Conservation (phyloP, 2,113 vertebrate species). For the Sphyrna mokarran region DNA sequence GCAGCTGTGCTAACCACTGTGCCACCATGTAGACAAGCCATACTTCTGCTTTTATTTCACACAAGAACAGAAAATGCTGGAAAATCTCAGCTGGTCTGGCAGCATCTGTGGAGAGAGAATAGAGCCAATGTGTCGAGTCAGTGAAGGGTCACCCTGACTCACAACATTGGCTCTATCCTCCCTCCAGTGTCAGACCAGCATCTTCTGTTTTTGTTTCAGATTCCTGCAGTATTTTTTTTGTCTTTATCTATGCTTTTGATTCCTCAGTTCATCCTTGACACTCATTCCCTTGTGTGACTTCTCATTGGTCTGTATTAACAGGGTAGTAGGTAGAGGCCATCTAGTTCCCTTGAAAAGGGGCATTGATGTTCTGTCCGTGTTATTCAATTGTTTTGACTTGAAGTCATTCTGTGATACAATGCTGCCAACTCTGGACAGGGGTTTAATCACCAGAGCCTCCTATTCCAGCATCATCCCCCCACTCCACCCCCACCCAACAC, state of each 20-base stretch:
- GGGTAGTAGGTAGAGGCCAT: background rate
- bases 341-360: background rate
- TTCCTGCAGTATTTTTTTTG: too few relatives aligned
- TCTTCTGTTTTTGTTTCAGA: too few relatives aligned
- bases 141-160: too few relatives aligned
- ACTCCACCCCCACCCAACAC: background rate
- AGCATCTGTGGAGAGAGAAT: too few relatives aligned
- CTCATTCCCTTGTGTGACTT: background rate
- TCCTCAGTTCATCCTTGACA: background rate
- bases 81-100: too few relatives aligned
- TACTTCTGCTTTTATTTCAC: too few relatives aligned
- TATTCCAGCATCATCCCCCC: background rate
- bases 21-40: background rate
- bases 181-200: too few relatives aligned
- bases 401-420: background rate
- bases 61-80: too few relatives aligned
- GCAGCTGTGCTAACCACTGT: too few relatives aligned
- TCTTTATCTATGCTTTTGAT: background rate
- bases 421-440: background rate
- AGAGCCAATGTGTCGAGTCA: too few relatives aligned
- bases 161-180: too few relatives aligned
- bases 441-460: background rate
- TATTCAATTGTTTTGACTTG: background rate
- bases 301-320: background rate
- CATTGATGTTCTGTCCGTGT: background rate